Base-by-base conservation (phyloP, 2,113 vertebrate genomes). In the Tor tambroides region DNA sequence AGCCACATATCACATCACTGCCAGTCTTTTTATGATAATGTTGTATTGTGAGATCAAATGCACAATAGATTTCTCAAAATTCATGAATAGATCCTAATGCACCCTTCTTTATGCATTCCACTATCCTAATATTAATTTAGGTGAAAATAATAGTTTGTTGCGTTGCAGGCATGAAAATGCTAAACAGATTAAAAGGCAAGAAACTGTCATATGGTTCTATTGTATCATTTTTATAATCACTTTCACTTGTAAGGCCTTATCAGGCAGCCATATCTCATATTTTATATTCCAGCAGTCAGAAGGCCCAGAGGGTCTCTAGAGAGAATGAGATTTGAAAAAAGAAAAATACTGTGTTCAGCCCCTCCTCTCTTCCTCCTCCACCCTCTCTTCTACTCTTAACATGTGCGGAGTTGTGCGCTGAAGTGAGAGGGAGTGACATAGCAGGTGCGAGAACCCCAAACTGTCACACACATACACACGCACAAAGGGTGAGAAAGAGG, bases 371-470 rank as follows among this genome's bases (percentile, higher is more conserved):
- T 71, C 61, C 87, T 83, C 65, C 75, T 63, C 82, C 81, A 59
- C 38, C 63, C 56, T 75, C 15, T 76, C 79, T 51, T 72, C 35
- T 80, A 78, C 85, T 79, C 63, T 85, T 35, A 86, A 71, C 61
- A n/a, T n/a, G 67, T 84, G 83, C 83, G 67, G 80, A 87, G 65
- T 84, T 86, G 69, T 65, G 65, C 56, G 19, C 51, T 88, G 56
- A 87, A 83, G 79, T 79, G 83, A 86, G 79, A 80, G 87, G 80
- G 87, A 80, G 86, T 77, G 63, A 85, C 85, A 76, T 32, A 87
- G 86, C 88, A 89, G 87, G 86, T 86, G 80, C 86, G 72, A 77
- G 80, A 84, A 80, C 85, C 77, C 63, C 74, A 76, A 87, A 89
- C 89, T 87, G 77, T 80, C 85, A 88, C 19, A 85, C 71, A 77